These are phyloP conservation scores for Columbina picui DNA, from an alignment of 2,113 vertebrate species.

Conservation along the genomic window DNA sequence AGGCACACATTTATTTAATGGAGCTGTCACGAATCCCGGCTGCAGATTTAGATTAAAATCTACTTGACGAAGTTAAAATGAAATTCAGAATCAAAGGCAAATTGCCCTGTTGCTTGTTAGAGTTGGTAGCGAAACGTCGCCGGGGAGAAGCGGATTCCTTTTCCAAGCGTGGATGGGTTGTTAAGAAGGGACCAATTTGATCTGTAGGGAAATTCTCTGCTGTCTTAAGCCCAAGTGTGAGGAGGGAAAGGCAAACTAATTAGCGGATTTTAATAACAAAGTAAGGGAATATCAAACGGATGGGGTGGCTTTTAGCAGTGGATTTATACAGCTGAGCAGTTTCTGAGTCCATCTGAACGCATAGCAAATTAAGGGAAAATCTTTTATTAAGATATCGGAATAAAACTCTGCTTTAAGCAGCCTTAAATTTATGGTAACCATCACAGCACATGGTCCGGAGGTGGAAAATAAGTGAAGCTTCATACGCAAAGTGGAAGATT, in stretches of 20 bases:
- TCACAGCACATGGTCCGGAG: background rate
- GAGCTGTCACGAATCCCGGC: background rate
- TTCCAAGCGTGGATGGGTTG: background rate
- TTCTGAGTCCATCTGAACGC: background rate
- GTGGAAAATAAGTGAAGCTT: background rate
- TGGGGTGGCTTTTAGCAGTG: background rate
- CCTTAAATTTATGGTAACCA: background rate
- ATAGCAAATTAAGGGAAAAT: background rate
- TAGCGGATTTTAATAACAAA: slow-evolving; percentile 55
- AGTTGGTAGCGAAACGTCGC: background rate
- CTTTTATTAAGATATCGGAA: background rate
- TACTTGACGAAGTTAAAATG: background rate
- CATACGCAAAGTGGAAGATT: background rate
- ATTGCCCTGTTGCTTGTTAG: slow-evolving; percentile 3
- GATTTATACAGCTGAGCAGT: background rate
- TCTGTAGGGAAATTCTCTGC: background rate
- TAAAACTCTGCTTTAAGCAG: background rate
- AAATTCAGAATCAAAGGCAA: slow-evolving; percentile 45
- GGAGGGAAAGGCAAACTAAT: slow-evolving; percentile 39
- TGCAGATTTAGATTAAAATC: background rate
- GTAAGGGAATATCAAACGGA: background rate
- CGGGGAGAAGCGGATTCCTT: background rate
- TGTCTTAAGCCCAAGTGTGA: slow-evolving; percentile 1
- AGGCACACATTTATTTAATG: background rate
- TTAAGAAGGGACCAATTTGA: background rate